Evolutionary conservation across 2,113 vertebrate species (phyloP).

Genomic region (Ceyx cyanopectus): DNA sequence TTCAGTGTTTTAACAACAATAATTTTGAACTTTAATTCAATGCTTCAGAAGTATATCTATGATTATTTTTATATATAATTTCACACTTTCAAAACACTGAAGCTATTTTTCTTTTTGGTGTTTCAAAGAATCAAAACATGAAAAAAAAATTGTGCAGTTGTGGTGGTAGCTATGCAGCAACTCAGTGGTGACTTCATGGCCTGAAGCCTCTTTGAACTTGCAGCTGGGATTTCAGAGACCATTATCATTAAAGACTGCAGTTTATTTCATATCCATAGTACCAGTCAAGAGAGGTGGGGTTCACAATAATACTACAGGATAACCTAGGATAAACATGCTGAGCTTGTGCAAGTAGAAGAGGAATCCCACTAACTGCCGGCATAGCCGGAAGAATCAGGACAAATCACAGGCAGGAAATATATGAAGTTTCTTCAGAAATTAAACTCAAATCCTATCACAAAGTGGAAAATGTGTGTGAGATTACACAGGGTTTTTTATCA

Average conservation of each 20-base stretch:
- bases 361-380: neutral
- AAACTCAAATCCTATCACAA: accelerated
- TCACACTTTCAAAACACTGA: neutral
- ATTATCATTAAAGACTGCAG: neutral
- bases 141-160: neutral
- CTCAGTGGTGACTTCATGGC: neutral
- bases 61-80: neutral
- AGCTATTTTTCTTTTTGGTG: neutral
- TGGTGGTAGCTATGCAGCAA: neutral
- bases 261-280: neutral
- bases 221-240: neutral
- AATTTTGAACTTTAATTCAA: neutral
- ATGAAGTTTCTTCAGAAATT: neutral
- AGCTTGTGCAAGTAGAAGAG: neutral
- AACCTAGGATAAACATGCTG: neutral
- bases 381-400: neutral
- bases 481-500: neutral
- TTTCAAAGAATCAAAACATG: neutral
- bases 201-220: neutral
- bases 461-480: neutral
- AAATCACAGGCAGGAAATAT: neutral
- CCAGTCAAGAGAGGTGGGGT: neutral
- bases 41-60: neutral
- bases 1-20: neutral
- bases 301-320: neutral